Conservation (phyloP, 2,888 invertebrate genomes). For the Sabatieria punctata region DNA sequence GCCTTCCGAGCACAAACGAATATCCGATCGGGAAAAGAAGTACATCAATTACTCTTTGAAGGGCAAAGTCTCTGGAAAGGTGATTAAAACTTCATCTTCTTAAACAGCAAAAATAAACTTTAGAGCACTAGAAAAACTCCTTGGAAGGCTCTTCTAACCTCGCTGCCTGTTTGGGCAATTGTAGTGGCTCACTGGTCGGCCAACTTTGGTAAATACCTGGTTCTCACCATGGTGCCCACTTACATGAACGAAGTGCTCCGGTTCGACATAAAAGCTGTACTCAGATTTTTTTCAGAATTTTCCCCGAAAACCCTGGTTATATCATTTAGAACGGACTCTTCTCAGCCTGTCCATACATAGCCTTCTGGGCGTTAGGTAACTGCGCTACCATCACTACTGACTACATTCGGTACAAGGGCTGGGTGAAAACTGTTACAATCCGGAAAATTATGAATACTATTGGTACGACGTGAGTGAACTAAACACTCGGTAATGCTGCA, state of each 20-base stretch:
- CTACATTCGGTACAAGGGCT: conserved; percentile 13
- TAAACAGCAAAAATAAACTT: too few species aligned
- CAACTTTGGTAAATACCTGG: conserved; percentile 19
- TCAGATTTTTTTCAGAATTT: not conserved
- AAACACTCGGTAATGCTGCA: too few species aligned
- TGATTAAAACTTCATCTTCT: too few species aligned
- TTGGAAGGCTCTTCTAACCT: conserved; percentile 25
- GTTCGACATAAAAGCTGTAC: conserved; percentile 20
- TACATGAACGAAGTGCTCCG: conserved; percentile 30
- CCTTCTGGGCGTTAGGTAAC: not conserved
- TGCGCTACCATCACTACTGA: not conserved
- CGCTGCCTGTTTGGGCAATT: conserved; percentile 6
- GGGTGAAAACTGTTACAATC: conserved; percentile 17
- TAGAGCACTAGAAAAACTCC: too few species aligned
- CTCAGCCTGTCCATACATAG: not conserved
- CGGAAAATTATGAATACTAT: conserved; percentile 38
- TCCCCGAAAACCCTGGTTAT: not conserved
- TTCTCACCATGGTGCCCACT: conserved; percentile 27
- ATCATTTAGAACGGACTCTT: not conserved
- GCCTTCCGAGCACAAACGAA: not conserved
- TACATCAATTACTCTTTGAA: conserved; percentile 14
- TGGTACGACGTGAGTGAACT: too few species aligned
- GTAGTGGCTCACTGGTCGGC: conserved; percentile 3
- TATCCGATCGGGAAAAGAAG: not conserved
- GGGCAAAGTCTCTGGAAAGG: conserved; percentile 7